Conservation (phyloP, 2,113 vertebrate species). For the Sinocyclocheilus grahami region DNA sequence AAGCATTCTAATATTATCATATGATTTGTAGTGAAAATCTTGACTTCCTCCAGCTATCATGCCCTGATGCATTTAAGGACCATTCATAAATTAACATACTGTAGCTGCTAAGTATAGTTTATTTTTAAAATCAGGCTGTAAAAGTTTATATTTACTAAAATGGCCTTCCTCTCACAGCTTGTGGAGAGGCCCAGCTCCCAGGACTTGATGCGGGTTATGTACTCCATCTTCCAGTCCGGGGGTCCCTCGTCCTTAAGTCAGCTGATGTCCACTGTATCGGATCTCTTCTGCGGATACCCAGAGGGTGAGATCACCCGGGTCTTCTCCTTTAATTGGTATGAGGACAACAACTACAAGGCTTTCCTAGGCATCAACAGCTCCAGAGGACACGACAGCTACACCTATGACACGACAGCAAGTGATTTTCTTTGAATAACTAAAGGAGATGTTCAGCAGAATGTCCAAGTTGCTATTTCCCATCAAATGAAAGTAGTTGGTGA, state of each 20-base stretch:
- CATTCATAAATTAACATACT: not conserved
- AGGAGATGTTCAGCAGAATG: not conserved
- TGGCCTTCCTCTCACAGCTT: slow-evolving; percentile 73
- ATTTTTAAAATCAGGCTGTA: not conserved
- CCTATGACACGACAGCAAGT: slow-evolving; percentile 87
- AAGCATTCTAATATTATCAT: not conserved
- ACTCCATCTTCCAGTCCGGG: slow-evolving; percentile 74
- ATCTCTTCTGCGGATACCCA: slow-evolving; percentile 91
- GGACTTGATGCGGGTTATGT: slow-evolving; percentile 77
- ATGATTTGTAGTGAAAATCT: not conserved
- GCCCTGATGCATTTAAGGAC: not conserved
- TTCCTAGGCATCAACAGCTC: slow-evolving; percentile 91
- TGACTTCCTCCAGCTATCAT: not conserved
- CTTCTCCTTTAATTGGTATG: slow-evolving; percentile 98
- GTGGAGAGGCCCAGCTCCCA: slow-evolving; percentile 74
- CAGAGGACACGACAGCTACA: slow-evolving; percentile 78
- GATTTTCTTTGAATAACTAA: slow-evolving; percentile 63
- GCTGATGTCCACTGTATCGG: slow-evolving; percentile 79
- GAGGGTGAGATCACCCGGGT: slow-evolving; percentile 88
- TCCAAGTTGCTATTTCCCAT: not conserved
- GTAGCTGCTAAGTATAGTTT: not conserved
- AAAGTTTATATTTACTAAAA: not conserved
- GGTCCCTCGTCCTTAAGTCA: slow-evolving; percentile 78
- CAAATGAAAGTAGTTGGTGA: not conserved
- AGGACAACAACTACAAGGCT: slow-evolving; percentile 98